phyloP scores from a whole-genome alignment of 2,888 invertebrate genomes.

The Tenthredo amoena region DNA sequence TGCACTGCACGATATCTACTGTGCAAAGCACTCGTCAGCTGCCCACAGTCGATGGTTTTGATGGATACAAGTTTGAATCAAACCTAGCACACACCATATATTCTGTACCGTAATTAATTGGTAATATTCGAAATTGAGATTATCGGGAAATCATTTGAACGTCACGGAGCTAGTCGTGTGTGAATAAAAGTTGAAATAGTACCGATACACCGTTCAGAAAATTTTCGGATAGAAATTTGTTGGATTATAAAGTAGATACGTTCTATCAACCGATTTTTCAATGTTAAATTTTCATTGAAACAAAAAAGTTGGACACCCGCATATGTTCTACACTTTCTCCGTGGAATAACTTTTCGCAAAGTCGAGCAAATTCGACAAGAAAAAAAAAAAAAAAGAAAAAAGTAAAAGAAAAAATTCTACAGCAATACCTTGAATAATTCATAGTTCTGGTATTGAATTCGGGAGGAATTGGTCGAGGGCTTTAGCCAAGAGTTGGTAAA shows the following conservation, averaged over 20 bases:
- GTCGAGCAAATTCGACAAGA: neutral
- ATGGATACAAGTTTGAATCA: slow-evolving; percentile 4
- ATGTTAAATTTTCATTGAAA: neutral
- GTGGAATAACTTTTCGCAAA: neutral
- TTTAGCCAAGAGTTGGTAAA: neutral
- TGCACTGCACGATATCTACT: neutral
- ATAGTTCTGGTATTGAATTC: neutral
- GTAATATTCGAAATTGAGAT: slow-evolving; percentile 36
- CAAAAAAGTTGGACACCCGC: neutral
- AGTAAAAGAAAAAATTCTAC: neutral
- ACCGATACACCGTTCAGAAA: too few species aligned
- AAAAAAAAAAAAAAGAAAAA: neutral
- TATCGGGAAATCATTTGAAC: neutral
- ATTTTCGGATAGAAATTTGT: too few species aligned
- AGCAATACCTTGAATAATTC: neutral
- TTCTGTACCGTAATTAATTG: slow-evolving; percentile 23
- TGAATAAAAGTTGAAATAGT: neutral
- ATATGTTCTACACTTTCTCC: neutral
- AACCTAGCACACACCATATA: neutral
- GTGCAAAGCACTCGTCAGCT: slow-evolving; percentile 8
- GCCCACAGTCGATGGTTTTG: slow-evolving; percentile 12
- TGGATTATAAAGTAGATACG: too few species aligned
- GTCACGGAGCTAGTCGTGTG: neutral
- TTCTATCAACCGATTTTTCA: too few species aligned
- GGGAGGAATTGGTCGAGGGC: neutral